Conservation (phyloP, 2,888 invertebrate species). For the Phymatocera aterrima region DNA sequence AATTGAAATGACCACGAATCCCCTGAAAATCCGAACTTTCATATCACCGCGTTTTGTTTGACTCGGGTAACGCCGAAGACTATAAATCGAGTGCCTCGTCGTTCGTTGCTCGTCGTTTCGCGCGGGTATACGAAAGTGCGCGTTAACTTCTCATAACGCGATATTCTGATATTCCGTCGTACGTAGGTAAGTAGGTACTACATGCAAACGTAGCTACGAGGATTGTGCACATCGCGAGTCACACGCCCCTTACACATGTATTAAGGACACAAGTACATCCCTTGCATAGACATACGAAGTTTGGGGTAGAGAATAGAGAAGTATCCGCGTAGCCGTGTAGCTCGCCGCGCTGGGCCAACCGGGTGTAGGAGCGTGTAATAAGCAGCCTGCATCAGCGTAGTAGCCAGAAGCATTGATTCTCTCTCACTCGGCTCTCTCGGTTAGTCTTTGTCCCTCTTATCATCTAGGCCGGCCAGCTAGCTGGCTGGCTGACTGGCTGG, state of each 20-base stretch:
- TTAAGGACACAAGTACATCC: too few species aligned
- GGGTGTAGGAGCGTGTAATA: not conserved
- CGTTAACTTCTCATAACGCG: not conserved
- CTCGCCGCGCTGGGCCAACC: not conserved
- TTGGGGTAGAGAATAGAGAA: too few species aligned
- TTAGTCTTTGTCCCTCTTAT: constrained; percentile 32
- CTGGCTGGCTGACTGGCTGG: not conserved
- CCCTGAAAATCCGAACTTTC: not conserved
- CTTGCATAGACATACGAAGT: too few species aligned
- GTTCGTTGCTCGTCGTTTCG: too few species aligned
- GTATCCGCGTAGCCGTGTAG: not conserved
- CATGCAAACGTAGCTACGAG: too few species aligned
- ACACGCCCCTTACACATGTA: too few species aligned
- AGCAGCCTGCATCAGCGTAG: not conserved
- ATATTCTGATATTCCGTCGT: too few species aligned
- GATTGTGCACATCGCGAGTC: too few species aligned
- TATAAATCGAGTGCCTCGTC: not conserved
- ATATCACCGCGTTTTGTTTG: not conserved
- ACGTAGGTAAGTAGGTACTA: too few species aligned
- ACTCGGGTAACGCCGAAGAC: not conserved
- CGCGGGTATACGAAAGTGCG: not conserved
- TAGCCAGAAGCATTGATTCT: constrained; percentile 31
- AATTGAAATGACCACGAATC: not conserved
- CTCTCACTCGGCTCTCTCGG: constrained; percentile 45
- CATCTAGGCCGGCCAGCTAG: constrained; percentile 6